These are phyloP conservation scores for Catharus ustulatus DNA, from an alignment of 2,797 vertebrate species.

Conservation along the genomic window DNA sequence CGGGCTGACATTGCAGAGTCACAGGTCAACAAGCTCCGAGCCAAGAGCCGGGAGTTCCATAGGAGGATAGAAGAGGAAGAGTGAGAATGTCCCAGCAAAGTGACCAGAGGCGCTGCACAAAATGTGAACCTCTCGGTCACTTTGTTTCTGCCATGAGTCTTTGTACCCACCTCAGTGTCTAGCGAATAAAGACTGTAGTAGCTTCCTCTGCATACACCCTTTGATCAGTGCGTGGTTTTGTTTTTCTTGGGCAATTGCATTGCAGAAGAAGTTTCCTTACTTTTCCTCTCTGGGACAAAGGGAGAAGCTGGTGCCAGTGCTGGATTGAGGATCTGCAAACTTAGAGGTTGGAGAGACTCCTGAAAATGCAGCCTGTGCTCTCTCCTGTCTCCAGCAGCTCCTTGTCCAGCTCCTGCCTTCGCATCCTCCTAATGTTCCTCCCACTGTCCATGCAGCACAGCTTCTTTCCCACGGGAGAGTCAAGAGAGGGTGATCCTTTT, in stretches of 20 bases:
- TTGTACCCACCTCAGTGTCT: background rate
- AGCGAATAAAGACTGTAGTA: constrained; percentile 22
- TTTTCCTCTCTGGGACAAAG: background rate
- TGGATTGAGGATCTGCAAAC: background rate
- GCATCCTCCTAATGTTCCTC: background rate
- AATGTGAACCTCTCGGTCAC: background rate
- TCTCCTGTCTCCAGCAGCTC: background rate
- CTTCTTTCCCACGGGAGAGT: background rate
- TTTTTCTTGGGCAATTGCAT: background rate
- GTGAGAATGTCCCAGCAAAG: background rate
- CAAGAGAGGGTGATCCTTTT: background rate
- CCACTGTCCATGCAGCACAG: background rate
- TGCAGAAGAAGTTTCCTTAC: background rate
- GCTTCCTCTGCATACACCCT: background rate
- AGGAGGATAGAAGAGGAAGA: constrained; percentile 11
- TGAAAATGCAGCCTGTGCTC: background rate
- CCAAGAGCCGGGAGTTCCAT: background rate
- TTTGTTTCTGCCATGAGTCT: background rate
- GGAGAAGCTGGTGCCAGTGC: background rate
- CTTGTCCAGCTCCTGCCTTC: background rate
- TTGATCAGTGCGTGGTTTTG: background rate
- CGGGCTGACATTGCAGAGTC: constrained; percentile 11
- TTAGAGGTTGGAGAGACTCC: background rate
- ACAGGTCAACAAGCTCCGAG: constrained; percentile 11
- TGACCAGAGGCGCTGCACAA: background rate